Evolutionary conservation across 2,113 vertebrate species (phyloP).

Genomic region (Myotis yumanensis): DNA sequence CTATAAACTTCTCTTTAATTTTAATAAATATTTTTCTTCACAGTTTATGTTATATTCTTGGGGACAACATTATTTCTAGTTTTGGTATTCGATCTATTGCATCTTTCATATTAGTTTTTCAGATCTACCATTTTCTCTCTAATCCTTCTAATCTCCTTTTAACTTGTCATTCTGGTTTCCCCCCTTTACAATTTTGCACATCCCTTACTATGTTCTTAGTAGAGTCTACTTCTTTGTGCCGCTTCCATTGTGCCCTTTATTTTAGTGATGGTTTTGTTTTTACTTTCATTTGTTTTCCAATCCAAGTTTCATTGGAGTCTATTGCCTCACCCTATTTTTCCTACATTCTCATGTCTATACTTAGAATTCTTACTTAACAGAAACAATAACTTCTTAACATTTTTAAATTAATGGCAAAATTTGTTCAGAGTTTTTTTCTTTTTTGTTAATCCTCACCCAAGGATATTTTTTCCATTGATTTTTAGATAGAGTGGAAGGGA

Average conservation of each 20-base stretch:
- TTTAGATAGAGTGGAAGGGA: too few species aligned
- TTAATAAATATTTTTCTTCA: conserved; percentile 15
- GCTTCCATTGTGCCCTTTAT: neutral
- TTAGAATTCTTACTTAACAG: conserved; percentile 9
- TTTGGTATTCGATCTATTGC: neutral
- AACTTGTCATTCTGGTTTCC: neutral
- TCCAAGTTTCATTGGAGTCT: neutral
- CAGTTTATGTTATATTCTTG: neutral
- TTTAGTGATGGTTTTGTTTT: conserved; percentile 7
- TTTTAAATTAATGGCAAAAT: neutral
- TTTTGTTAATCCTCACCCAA: too few species aligned
- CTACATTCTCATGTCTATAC: neutral
- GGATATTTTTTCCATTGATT: too few species aligned
- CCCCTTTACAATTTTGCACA: neutral
- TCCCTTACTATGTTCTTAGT: neutral
- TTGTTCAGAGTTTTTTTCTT: neutral
- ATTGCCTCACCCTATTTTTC: neutral
- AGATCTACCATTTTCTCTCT: neutral
- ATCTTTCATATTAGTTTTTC: neutral
- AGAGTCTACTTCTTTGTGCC: neutral
- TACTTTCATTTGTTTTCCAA: neutral
- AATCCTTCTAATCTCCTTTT: neutral
- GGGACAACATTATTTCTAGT: neutral
- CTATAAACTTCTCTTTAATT: neutral
- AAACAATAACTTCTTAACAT: neutral